Evolutionary conservation across 2,113 vertebrate species (phyloP).

Genomic region (Podocnemis expansa): DNA sequence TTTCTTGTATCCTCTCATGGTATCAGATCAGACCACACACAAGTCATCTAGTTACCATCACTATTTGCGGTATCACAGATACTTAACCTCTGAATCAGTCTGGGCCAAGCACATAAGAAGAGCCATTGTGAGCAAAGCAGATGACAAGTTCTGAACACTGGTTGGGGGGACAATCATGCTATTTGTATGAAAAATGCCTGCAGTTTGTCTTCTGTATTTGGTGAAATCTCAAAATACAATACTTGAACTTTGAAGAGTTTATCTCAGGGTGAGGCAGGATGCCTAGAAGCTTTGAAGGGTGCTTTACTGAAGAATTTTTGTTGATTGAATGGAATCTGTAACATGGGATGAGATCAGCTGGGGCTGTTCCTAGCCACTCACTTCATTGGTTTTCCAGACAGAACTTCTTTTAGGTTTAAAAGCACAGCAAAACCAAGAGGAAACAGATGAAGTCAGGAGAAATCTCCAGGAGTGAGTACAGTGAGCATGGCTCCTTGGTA

Average conservation of each 20-base stretch:
- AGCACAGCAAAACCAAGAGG: neutral
- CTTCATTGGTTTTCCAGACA: neutral
- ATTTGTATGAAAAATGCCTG: neutral
- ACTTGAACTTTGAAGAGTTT: neutral
- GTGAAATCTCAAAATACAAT: neutral
- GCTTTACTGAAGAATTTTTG: neutral
- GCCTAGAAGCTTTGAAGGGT: neutral
- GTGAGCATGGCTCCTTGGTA: neutral
- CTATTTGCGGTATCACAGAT: rapidly evolving
- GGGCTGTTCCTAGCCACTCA: neutral
- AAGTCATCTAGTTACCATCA: neutral
- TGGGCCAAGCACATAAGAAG: neutral
- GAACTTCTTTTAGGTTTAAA: neutral
- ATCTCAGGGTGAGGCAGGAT: neutral
- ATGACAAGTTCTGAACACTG: neutral
- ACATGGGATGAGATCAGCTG: neutral
- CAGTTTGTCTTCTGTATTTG: neutral
- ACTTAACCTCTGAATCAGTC: neutral
- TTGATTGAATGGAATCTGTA: neutral
- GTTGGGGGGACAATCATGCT: neutral
- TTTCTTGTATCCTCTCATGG: neutral
- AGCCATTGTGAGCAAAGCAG: neutral
- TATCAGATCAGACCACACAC: neutral
- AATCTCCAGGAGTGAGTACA: neutral
- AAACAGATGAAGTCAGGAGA: neutral